phyloP scores from a whole-genome alignment of 2,113 vertebrate genomes.

The Microcebus griseorufus region DNA sequence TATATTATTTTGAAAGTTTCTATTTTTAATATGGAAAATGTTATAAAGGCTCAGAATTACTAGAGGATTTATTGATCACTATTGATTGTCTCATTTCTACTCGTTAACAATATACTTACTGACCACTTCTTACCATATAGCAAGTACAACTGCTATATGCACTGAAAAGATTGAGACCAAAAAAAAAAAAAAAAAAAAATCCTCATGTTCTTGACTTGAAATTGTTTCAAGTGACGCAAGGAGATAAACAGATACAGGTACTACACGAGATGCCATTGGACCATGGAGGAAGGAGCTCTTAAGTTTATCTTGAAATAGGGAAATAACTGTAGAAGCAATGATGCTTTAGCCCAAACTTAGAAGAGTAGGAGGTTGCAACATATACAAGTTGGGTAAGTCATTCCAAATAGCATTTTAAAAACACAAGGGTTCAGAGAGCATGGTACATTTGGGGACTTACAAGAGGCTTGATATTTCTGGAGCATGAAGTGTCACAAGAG shows the following conservation, averaged over 20 bases:
- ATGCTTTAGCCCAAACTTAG: background rate
- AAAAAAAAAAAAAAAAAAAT: background rate
- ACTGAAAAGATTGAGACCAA: background rate
- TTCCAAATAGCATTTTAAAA: background rate
- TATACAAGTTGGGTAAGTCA: too few relatives aligned
- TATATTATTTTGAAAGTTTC: background rate
- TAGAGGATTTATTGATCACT: background rate
- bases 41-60: background rate
- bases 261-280: background rate
- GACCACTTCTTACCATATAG: background rate
- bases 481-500: background rate
- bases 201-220: background rate
- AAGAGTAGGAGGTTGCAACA: background rate
- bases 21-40: background rate
- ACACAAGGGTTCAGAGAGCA: background rate
- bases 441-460: background rate
- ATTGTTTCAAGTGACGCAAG: background rate
- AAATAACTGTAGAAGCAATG: background rate
- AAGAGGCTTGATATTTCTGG: background rate
- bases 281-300: background rate
- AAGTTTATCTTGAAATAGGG: background rate
- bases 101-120: background rate
- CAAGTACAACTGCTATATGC: background rate
- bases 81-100: background rate
- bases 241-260: background rate